These are phyloP conservation scores for Pyrochroa serraticornis DNA, from an alignment of 2,888 invertebrate species.

Conservation along the genomic window DNA sequence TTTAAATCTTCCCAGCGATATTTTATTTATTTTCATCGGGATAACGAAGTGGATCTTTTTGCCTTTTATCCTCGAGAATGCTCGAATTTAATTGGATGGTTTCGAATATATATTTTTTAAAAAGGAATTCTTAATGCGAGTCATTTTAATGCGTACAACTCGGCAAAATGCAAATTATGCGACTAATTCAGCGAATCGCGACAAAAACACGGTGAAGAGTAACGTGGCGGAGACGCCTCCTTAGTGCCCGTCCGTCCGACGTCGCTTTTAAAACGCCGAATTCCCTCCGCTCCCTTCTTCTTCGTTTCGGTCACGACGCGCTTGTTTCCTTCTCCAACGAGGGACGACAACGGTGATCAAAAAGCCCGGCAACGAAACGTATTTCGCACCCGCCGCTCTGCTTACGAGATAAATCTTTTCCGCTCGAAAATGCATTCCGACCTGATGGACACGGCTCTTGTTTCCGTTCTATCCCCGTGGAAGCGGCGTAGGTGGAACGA, in stretches of 20 bases:
- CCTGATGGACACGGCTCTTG: constrained; percentile 26
- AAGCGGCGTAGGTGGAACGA: not conserved
- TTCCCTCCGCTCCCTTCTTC: too few species aligned
- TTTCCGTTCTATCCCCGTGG: constrained; percentile 12
- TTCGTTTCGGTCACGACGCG: too few species aligned
- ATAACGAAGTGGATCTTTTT: constrained; percentile 40
- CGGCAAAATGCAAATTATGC: constrained; percentile 26
- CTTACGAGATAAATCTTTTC: too few species aligned
- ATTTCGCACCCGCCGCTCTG: not conserved
- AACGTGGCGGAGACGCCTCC: not conserved
- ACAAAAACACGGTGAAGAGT: constrained; percentile 10
- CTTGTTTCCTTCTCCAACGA: too few species aligned
- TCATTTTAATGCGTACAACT: constrained; percentile 17
- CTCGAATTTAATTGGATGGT: constrained; percentile 33
- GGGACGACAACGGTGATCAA: too few species aligned
- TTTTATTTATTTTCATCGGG: constrained; percentile 32
- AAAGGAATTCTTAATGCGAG: constrained; percentile 28
- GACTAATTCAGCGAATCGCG: constrained; percentile 23
- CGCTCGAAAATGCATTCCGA: constrained; percentile 23
- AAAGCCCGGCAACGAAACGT: too few species aligned
- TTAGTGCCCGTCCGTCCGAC: too few species aligned
- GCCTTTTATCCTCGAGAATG: constrained; percentile 37
- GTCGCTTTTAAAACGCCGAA: too few species aligned
- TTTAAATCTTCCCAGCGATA: constrained; percentile 14
- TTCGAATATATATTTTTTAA: constrained; percentile 29